A percentile compares a stretch with the other conserved stretches of the same genome.
These are phyloP conservation scores for Leptopterna dolabrata DNA, from an alignment of 2,888 invertebrate genomes.

Conservation along the genomic window DNA sequence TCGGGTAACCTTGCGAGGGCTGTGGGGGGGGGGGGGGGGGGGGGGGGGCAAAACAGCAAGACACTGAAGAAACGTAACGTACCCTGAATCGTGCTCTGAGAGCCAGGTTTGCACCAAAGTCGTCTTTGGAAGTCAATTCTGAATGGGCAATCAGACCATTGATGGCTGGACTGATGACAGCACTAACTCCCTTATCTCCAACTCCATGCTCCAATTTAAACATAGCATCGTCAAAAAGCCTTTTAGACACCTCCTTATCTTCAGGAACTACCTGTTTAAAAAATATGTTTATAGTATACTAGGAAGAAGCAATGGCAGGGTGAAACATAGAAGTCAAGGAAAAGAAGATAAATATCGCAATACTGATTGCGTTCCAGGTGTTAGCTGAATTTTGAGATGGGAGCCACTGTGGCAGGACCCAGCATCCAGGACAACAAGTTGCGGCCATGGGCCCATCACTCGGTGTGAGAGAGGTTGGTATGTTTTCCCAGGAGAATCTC, in stretches of 20 bases:
- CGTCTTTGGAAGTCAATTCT: conserved; percentile 89
- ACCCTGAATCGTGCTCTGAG: conserved; percentile 89
- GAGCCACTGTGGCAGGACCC: too few species aligned
- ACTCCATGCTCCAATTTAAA: conserved; percentile 94
- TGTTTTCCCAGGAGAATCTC: too few species aligned
- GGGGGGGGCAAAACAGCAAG: too few species aligned
- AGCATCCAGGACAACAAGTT: too few species aligned
- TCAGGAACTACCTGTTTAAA: conserved; percentile 83
- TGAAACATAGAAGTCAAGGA: background rate
- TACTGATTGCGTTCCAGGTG: too few species aligned
- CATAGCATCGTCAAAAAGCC: conserved; percentile 96
- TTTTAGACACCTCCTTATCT: conserved; percentile 89
- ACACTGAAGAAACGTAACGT: conserved; percentile 58
- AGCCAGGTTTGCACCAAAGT: conserved; percentile 89
- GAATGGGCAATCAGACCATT: conserved; percentile 82
- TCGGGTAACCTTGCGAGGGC: too few species aligned
- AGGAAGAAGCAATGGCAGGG: background rate
- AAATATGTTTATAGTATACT: background rate
- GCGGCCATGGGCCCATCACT: too few species aligned
- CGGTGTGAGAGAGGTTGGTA: too few species aligned
- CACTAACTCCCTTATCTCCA: conserved; percentile 79
- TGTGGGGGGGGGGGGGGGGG: too few species aligned
- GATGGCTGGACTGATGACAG: conserved; percentile 78
- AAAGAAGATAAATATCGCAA: too few species aligned
- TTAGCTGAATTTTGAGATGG: too few species aligned